phyloP scores from a whole-genome alignment of 2,888 invertebrate genomes.

The Volucella zonaria region DNA sequence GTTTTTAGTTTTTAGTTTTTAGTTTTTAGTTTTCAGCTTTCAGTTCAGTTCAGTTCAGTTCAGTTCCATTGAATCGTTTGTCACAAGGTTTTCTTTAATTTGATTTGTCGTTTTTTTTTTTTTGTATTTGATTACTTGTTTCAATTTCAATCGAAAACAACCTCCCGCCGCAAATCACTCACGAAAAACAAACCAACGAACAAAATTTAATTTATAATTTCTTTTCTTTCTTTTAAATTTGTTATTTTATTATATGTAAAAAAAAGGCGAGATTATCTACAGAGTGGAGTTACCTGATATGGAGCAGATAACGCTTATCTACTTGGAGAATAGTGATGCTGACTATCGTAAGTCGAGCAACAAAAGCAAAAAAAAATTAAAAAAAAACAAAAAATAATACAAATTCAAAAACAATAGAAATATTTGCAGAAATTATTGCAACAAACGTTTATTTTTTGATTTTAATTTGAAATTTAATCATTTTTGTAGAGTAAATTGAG shows the following conservation, averaged over 20 bases:
- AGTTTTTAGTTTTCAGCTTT: conserved; percentile 45
- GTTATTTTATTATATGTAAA: conserved; percentile 74
- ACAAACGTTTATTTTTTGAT: conserved; percentile 54
- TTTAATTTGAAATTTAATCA: conserved; percentile 55
- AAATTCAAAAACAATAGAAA: conserved; percentile 64
- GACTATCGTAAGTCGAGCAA: conserved; percentile 84
- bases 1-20: conserved; percentile 42
- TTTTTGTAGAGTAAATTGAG: conserved; percentile 66
- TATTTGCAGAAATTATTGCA: conserved; percentile 67
- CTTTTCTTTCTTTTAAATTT: conserved; percentile 74
- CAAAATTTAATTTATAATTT: conserved; percentile 73
- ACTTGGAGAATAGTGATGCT: conserved; percentile 91
- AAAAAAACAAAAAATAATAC: conserved; percentile 71
- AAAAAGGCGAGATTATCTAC: conserved; percentile 94
- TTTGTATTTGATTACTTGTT: conserved; percentile 51
- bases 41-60: conserved; percentile 45
- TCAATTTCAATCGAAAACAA: conserved; percentile 72
- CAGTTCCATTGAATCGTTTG: conserved; percentile 49
- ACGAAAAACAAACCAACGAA: conserved; percentile 72
- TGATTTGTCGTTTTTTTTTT: conserved; percentile 1
- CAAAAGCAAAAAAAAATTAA: conserved; percentile 76
- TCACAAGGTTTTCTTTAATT: conserved; percentile 34
- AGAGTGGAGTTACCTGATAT: conserved; percentile 96
- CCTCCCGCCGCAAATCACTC: conserved; percentile 65
- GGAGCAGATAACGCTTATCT: conserved; percentile 96